Conservation (phyloP, 2,797 vertebrate species). For the Vireo griseus region DNA sequence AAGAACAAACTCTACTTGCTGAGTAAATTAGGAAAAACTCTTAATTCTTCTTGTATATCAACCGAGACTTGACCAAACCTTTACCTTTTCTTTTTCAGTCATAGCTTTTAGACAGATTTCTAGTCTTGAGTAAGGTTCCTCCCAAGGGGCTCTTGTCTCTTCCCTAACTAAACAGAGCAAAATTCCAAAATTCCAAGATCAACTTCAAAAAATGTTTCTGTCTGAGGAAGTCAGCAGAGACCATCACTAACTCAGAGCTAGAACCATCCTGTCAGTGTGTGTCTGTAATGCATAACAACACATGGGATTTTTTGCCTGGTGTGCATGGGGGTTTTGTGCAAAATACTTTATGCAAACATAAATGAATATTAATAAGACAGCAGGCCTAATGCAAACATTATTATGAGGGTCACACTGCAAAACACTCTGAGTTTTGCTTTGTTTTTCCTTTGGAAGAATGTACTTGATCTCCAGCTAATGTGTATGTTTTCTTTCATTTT, state of each 20-base stretch:
- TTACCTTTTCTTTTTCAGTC: not conserved
- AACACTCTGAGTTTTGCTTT: not conserved
- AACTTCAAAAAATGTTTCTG: not conserved
- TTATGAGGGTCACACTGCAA: constrained; percentile 3
- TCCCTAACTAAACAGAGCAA: constrained; percentile 2
- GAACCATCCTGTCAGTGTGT: not conserved
- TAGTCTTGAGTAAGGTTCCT: not conserved
- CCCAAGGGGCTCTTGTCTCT: not conserved
- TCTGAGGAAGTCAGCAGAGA: not conserved
- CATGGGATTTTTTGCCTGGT: not conserved
- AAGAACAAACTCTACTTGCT: not conserved
- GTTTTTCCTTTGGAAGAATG: constrained; percentile 6
- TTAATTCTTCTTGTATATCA: not conserved
- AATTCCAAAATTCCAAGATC: constrained; percentile 17
- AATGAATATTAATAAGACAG: constrained; percentile 11
- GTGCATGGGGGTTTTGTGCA: not conserved
- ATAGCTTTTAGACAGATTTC: not conserved
- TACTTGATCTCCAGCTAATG: not conserved
- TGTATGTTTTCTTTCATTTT: not conserved
- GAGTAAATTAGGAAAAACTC: not conserved
- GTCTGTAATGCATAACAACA: not conserved
- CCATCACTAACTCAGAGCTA: not conserved
- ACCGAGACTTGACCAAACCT: not conserved
- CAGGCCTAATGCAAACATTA: not conserved
- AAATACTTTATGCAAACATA: not conserved